phyloP scores from a whole-genome alignment of 2,113 vertebrate species.

The Onychostruthus taczanowskii region DNA sequence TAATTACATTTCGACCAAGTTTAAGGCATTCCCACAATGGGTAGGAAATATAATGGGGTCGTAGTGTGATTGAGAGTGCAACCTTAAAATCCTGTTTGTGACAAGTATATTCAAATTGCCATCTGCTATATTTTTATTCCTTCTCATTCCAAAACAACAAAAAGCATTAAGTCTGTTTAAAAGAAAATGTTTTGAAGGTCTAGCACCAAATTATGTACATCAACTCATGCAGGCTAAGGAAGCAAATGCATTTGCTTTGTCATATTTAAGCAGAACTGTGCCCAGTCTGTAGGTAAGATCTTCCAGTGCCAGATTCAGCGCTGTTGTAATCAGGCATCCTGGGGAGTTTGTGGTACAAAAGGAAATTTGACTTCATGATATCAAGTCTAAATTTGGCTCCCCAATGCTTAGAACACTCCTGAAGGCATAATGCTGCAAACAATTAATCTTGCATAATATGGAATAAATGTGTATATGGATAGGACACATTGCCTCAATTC shows the following conservation, averaged over 20 bases:
- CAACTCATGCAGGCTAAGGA: background rate
- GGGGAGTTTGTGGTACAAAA: conserved; percentile 22
- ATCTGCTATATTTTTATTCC: conserved; percentile 28
- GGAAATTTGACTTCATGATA: conserved; percentile 49
- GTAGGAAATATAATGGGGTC: background rate
- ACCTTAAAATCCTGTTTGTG: conserved; percentile 45
- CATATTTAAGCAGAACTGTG: conserved; percentile 37
- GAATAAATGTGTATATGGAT: background rate
- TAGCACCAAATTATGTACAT: background rate
- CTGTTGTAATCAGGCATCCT: conserved; percentile 44
- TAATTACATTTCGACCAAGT: conserved; percentile 36
- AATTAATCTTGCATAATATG: conserved; percentile 24
- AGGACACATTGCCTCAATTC: background rate
- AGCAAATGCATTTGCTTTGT: conserved; percentile 22
- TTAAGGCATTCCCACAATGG: background rate
- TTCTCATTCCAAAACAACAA: conserved; percentile 13
- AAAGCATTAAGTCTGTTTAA: background rate
- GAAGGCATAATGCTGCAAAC: conserved; percentile 14
- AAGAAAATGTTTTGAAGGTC: conserved; percentile 24
- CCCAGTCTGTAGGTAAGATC: conserved; percentile 41
- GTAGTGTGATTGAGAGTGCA: background rate
- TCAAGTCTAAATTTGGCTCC: conserved; percentile 47
- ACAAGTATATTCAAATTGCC: conserved; percentile 38
- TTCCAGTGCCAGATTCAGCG: conserved; percentile 37
- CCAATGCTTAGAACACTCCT: background rate